Base-by-base conservation (phyloP, 1,140 invertebrate species). In the Cyphomyrmex costatus region DNA sequence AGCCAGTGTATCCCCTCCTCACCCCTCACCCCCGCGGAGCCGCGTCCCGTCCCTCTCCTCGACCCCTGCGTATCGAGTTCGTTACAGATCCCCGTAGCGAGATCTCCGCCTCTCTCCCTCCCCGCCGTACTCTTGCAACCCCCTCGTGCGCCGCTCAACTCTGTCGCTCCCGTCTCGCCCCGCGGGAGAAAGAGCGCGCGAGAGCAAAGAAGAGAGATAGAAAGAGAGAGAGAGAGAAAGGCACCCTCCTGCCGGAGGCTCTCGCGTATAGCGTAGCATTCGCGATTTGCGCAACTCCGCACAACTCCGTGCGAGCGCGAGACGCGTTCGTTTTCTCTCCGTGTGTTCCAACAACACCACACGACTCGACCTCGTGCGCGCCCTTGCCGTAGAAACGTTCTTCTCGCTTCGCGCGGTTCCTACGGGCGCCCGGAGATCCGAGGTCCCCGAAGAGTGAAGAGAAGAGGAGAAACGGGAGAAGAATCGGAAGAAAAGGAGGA, bases 1-100 rank as follows among this genome's bases (percentile, higher is more conserved):
- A 14, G n/a, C 27, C 42, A 36, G 58, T 56, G 65, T 33, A 4
- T 2, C 76, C 65, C 73, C 71, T 76, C 71, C 76, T 84, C 76
- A 60, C 70, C 36, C 63, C 30, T 53, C 61, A 14, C 27, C 56
- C 65, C 82, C 56, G n/a, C 27, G 36, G 19, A 16, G 30, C 10
- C 53, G 2, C 58, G 56, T 33, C 76, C 58, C 58, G 56, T 68
- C 76, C 80, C 86, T 80, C 78, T 16, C 86, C 74, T n/a, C 86
- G 51, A 77, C 71, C 91, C 92, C 91, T 89, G 83, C 90, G 89
- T 93, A 94, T 94, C 92, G 94, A 95, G 93, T 95, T 93, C 93
- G 93, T 94, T 95, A 95, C 90, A 94, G 94, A 95, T 95, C 93
- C 93, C 94, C 88, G 91, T 92, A 78, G 92, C 86, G 91, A 94